phyloP scores from a whole-genome alignment of 2,797 vertebrate species.

The Enoplosus armatus region DNA sequence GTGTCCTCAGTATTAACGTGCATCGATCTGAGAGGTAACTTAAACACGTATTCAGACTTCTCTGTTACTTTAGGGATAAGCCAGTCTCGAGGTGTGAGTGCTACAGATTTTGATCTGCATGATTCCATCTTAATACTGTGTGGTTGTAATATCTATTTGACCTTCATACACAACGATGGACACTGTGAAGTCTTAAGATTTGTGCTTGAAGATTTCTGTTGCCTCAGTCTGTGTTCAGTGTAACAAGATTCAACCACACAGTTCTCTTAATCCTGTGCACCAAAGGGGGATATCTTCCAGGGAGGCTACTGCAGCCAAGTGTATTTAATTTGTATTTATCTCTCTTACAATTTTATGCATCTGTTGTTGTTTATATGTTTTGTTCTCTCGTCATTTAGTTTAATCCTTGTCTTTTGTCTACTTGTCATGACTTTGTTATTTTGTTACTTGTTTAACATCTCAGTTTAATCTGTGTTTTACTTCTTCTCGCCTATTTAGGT shows the following conservation, averaged over 20 bases:
- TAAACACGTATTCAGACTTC: background rate
- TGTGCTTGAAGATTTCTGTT: background rate
- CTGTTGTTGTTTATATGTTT: conserved; percentile 3
- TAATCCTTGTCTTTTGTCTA: background rate
- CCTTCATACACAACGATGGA: conserved; percentile 32
- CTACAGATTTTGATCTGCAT: conserved; percentile 32
- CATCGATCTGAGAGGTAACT: background rate
- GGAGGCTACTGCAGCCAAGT: background rate
- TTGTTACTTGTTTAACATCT: background rate
- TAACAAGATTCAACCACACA: background rate
- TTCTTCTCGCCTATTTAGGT: background rate
- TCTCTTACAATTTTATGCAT: conserved; percentile 4
- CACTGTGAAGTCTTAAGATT: background rate
- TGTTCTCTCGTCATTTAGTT: background rate
- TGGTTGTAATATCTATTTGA: conserved; percentile 3
- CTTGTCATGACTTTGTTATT: background rate
- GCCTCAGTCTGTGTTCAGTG: conserved; percentile 9
- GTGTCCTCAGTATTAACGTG: too few relatives aligned
- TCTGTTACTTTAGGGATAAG: background rate
- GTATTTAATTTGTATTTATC: background rate
- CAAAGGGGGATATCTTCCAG: background rate
- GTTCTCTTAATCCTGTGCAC: conserved; percentile 18
- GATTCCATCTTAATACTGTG: conserved; percentile 19
- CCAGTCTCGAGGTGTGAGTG: background rate
- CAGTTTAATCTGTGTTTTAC: background rate